Percentiles rank a stretch among this genome's conserved stretches.
Conservation (phyloP, 2,888 invertebrate genomes). For the Anthoptus insignis region DNA sequence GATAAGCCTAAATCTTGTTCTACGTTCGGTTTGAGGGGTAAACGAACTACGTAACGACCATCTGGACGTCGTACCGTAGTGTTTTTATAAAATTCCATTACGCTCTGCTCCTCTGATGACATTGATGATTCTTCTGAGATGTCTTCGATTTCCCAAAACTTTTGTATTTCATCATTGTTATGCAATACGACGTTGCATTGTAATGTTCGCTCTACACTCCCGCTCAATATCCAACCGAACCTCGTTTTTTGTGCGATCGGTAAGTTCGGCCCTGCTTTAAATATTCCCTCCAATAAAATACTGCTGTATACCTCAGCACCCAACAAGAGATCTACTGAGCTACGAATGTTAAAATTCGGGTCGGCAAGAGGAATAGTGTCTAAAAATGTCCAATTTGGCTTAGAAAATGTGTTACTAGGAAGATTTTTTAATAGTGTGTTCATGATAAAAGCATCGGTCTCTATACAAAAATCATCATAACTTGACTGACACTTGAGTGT, state of each 20-base stretch:
- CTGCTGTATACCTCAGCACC: slow-evolving; percentile 7
- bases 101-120: slow-evolving; percentile 1
- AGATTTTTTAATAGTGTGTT: slow-evolving; percentile 3
- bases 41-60: background rate
- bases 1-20: slow-evolving; percentile 4
- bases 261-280: slow-evolving; percentile 10
- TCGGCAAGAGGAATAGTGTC: background rate
- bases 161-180: slow-evolving; percentile 6
- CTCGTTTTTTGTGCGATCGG: slow-evolving; percentile 11
- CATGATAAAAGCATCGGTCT: background rate
- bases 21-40: background rate
- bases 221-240: slow-evolving; percentile 12
- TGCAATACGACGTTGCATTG: slow-evolving; percentile 6
- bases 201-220: slow-evolving; percentile 8
- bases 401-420: background rate
- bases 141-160: slow-evolving; percentile 12
- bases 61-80: background rate
- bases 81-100: slow-evolving; percentile 4
- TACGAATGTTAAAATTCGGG: background rate
- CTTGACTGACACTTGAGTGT: background rate
- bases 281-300: slow-evolving; percentile 14
- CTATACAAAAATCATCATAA: background rate
- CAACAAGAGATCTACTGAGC: background rate
- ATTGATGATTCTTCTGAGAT: slow-evolving; percentile 1
- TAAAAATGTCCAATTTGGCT: background rate